Base-by-base conservation (phyloP, 2,888 invertebrate genomes). In the Odontocolon sp. region DNA sequence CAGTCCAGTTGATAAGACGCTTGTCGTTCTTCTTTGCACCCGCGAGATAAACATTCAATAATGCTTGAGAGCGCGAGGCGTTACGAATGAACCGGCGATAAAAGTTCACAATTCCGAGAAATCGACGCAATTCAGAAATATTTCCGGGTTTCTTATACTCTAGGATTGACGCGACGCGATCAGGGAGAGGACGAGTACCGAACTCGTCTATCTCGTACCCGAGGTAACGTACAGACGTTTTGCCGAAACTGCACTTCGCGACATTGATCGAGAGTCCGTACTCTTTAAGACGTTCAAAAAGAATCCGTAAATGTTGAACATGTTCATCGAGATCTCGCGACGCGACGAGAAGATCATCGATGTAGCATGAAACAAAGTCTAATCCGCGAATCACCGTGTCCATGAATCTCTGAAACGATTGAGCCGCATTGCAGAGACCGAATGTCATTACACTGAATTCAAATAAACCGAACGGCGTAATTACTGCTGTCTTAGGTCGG, bases 351-450 rank as follows among this genome's bases (percentile, higher is more conserved):
- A 76, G 23, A 40, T 76, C 76, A 40, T 70, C 70, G 5, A 70
- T 72, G 9, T 66, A 72, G 21, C 47, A 52, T 23, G 54, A 71
- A 0, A 64, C 45, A 21, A 71, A 71, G 2, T 52, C 23, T 2
- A 64, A 8, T 14, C 50, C 64, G 16, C 57, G 28, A 11, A 57
- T 72, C 1, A 71, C 71, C 3, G 63, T 36, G 54, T 63, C 42
- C 38, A 71, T 64, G 31, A 71, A 54, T 1, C 72, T 23, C 47
- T 68, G 61, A 16, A 74, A 74, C 1, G 59, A 88, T 74, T 91
- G 88, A 1, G 86, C 87, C 0, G 91, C 89, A 68, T 91, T 91
- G 0, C 88, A 52, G 0, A 91, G 80, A 0, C 90, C 90, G 23
- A 90, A 90, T 5, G 82, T 76, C 87, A 88, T 85, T 1, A 59